phyloP scores from a whole-genome alignment of 2,888 invertebrate species.

The Scaptomyza tumidula region DNA sequence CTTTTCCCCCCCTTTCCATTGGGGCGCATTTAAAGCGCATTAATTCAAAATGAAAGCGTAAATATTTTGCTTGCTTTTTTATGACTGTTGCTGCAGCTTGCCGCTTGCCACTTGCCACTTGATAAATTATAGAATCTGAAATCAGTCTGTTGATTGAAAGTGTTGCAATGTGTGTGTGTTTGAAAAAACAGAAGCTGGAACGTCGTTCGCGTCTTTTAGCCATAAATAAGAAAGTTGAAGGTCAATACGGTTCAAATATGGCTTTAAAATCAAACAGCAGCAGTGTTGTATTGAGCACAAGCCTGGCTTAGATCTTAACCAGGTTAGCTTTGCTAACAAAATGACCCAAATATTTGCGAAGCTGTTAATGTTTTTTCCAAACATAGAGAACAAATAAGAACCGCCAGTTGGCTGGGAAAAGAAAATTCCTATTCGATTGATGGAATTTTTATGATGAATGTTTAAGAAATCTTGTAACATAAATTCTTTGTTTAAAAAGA shows the following conservation, averaged over 20 bases:
- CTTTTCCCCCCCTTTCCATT: slow-evolving; percentile 46
- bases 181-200: slow-evolving; percentile 12
- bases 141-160: slow-evolving; percentile 49
- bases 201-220: too few species aligned
- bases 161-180: slow-evolving; percentile 53
- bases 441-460: neutral
- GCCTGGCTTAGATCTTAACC: slow-evolving; percentile 34
- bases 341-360: slow-evolving; percentile 33
- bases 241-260: slow-evolving; percentile 48
- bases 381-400: slow-evolving; percentile 19
- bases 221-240: slow-evolving; percentile 55
- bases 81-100: slow-evolving; percentile 2
- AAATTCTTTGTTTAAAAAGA: neutral
- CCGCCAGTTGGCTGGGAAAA: slow-evolving; percentile 10
- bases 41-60: slow-evolving; percentile 79
- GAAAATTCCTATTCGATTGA: neutral
- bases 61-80: slow-evolving; percentile 51
- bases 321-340: slow-evolving; percentile 32
- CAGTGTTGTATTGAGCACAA: slow-evolving; percentile 38
- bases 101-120: neutral
- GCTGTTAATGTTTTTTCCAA: neutral
- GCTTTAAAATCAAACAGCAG: slow-evolving; percentile 22
- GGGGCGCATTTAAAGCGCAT: slow-evolving; percentile 70
- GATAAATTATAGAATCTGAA: slow-evolving; percentile 54
- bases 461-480: neutral